Evolutionary conservation across 1,140 invertebrate genomes (phyloP).

Genomic region (Drosophila ambigua): DNA sequence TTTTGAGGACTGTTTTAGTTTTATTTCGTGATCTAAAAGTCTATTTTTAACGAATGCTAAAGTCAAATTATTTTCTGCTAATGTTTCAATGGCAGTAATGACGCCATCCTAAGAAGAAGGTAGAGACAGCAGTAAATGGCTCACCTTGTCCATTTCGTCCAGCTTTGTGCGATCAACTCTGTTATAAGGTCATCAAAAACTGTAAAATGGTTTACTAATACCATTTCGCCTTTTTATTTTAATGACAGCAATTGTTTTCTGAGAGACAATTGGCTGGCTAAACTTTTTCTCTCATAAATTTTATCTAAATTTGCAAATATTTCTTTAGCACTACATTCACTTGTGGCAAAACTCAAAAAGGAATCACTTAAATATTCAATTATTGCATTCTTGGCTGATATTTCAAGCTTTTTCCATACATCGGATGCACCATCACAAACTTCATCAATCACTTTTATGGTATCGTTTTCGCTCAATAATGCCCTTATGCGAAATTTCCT

Average conservation of each 20-base stretch:
- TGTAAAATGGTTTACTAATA: slow-evolving; percentile 43
- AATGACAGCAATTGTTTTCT: slow-evolving; percentile 57
- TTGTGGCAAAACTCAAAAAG: slow-evolving; percentile 64
- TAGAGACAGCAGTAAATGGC: slow-evolving; percentile 76
- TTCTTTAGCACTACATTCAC: slow-evolving; percentile 54
- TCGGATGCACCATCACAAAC: slow-evolving; percentile 4
- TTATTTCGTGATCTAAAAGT: slow-evolving; percentile 80
- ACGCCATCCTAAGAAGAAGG: slow-evolving; percentile 72
- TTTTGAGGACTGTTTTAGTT: slow-evolving; percentile 60
- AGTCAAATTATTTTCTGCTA: slow-evolving; percentile 72
- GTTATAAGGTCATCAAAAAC: slow-evolving; percentile 58
- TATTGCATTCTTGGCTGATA: slow-evolving; percentile 66
- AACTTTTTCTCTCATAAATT: slow-evolving; percentile 81
- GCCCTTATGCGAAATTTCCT: not conserved
- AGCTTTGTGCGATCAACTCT: slow-evolving; percentile 48
- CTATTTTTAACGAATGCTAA: slow-evolving; percentile 80
- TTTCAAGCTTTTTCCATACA: slow-evolving; percentile 66
- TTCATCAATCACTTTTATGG: slow-evolving; percentile 3
- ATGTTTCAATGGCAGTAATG: slow-evolving; percentile 83
- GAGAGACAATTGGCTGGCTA: slow-evolving; percentile 72
- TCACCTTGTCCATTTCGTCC: slow-evolving; percentile 75
- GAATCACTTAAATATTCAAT: slow-evolving; percentile 76
- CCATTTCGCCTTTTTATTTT: slow-evolving; percentile 54
- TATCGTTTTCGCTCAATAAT: slow-evolving; percentile 5
- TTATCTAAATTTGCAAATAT: slow-evolving; percentile 75